Conservation (phyloP, 92 coral and sea anemone species). For the Umimayanthus kanabou region DNA sequence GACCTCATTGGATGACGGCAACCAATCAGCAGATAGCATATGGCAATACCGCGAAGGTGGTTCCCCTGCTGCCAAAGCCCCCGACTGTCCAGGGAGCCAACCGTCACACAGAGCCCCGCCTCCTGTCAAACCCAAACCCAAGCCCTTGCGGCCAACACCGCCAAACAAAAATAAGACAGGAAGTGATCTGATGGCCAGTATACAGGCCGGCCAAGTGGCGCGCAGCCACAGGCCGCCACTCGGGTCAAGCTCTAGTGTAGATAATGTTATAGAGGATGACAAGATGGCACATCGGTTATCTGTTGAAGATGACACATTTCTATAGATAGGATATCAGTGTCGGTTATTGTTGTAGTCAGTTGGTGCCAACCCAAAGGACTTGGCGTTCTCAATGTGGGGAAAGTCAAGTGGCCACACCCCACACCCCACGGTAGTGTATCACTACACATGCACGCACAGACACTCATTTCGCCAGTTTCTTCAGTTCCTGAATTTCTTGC, state of each 20-base stretch:
- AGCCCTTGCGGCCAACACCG: slow-evolving; percentile 72
- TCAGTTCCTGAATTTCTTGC: neutral
- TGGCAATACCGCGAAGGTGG: slow-evolving; percentile 65
- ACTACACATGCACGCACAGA: neutral
- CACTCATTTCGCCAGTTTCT: neutral
- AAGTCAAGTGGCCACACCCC: neutral
- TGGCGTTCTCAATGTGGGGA: neutral
- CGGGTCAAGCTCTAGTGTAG: slow-evolving; percentile 48
- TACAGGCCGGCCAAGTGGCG: slow-evolving; percentile 87
- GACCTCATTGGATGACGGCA: slow-evolving; percentile 38
- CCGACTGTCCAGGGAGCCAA: slow-evolving; percentile 66
- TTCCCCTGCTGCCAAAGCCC: slow-evolving; percentile 39
- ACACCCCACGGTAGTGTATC: neutral
- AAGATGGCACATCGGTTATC: slow-evolving; percentile 55
- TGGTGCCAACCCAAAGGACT: neutral
- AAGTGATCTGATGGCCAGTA: slow-evolving; percentile 67
- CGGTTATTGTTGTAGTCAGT: neutral
- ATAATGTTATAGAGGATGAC: slow-evolving; percentile 44
- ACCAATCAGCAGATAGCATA: slow-evolving; percentile 54
- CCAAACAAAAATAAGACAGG: slow-evolving; percentile 69
- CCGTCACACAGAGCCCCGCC: slow-evolving; percentile 75
- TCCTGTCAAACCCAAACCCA: slow-evolving; percentile 89
- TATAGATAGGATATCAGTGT: neutral
- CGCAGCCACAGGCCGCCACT: slow-evolving; percentile 62
- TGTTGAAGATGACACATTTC: slow-evolving; percentile 67